These are phyloP conservation scores for Hoplostethus mediterraneus DNA, from an alignment of 2,797 vertebrate genomes.

Conservation along the genomic window DNA sequence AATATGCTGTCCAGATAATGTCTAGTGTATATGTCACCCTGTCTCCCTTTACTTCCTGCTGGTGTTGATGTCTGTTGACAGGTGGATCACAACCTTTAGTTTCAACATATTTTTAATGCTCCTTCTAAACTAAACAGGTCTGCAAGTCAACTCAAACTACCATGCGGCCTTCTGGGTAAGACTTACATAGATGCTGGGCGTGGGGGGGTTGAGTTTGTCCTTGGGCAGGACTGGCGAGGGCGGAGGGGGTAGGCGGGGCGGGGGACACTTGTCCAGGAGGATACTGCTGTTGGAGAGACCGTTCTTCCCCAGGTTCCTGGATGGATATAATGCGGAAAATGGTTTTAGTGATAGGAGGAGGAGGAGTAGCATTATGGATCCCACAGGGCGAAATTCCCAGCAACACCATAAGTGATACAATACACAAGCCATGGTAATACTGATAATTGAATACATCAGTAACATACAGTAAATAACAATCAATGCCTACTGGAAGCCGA, in stretches of 20 bases:
- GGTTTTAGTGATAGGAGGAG: neutral
- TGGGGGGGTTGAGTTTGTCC: conserved; percentile 99
- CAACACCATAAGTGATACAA: no score
- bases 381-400: no score
- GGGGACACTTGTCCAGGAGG: conserved; percentile 98
- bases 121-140: neutral
- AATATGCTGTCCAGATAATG: no score
- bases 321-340: neutral
- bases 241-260: conserved; percentile 94
- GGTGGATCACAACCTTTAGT: no score
- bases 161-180: neutral
- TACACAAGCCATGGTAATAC: neutral
- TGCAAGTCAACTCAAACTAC: neutral
- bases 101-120: no score
- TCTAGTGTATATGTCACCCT: no score
- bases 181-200: conserved; percentile 99
- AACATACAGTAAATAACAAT: no score
- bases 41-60: no score
- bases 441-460: neutral
- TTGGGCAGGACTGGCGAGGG: conserved; percentile 96
- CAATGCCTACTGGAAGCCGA: no score
- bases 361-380: neutral
- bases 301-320: conserved; percentile 97
- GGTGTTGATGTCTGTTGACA: no score
- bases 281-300: conserved; percentile 97